phyloP scores from a whole-genome alignment of 2,113 vertebrate genomes.

The Mellivora capensis region DNA sequence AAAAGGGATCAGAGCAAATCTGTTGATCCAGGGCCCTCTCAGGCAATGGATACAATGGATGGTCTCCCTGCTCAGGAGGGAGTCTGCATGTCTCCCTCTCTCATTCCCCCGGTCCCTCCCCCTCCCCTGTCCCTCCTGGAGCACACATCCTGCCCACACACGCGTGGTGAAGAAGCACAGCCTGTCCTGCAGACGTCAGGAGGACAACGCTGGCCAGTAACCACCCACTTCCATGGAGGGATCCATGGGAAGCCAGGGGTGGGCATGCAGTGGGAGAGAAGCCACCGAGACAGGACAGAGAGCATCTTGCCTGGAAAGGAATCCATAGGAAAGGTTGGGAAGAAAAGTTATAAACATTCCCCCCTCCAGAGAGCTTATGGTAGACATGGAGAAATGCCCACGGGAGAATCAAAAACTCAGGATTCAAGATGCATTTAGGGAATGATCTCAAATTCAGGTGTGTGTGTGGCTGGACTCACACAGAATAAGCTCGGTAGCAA shows the following conservation, averaged over 20 bases:
- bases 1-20: not conserved
- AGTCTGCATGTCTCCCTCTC: not conserved
- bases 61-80: not conserved
- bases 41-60: too few species aligned
- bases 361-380: not conserved
- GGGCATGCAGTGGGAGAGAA: not conserved
- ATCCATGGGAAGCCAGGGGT: not conserved
- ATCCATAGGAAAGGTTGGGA: not conserved
- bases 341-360: not conserved
- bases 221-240: rapidly evolving
- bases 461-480: not conserved
- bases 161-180: not conserved
- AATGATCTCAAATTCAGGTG: not conserved
- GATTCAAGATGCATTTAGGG: not conserved
- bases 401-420: not conserved
- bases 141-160: not conserved
- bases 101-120: not conserved
- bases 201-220: not conserved
- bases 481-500: not conserved
- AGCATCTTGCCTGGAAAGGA: not conserved
- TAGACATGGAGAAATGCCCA: not conserved
- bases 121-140: not conserved
- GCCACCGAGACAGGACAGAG: not conserved
- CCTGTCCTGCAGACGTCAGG: too few species aligned
- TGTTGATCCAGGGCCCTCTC: not conserved